phyloP scores from a whole-genome alignment of 2,797 vertebrate species.

The Danio jaintianensis region DNA sequence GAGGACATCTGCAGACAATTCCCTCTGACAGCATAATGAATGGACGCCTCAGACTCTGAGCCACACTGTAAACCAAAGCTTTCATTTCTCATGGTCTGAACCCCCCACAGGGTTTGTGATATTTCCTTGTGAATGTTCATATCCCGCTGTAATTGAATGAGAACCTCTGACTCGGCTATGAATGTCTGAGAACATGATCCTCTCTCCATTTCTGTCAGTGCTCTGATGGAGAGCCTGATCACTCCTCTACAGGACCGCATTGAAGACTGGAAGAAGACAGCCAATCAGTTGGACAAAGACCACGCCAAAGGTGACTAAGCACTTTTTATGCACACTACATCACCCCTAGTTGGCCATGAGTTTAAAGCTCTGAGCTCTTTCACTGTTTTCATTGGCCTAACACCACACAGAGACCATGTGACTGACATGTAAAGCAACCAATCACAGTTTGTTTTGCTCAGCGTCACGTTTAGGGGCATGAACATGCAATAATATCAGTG shows the following conservation, averaged over 20 bases:
- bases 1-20: slow-evolving; percentile 46
- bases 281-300: slow-evolving; percentile 96
- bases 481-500: too few species aligned
- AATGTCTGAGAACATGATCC: slow-evolving; percentile 4
- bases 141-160: neutral
- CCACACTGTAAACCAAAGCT: slow-evolving; percentile 36
- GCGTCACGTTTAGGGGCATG: too few species aligned
- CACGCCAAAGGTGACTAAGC: slow-evolving; percentile 89
- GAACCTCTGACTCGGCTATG: neutral
- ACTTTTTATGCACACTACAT: neutral
- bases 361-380: too few species aligned
- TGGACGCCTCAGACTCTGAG: slow-evolving; percentile 25
- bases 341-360: neutral
- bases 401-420: too few species aligned
- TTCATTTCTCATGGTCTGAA: slow-evolving; percentile 4
- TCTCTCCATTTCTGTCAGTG: slow-evolving; percentile 71
- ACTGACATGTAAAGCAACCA: too few species aligned
- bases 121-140: neutral
- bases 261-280: slow-evolving; percentile 98
- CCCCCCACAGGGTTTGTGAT: slow-evolving; percentile 22
- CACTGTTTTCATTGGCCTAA: too few species aligned
- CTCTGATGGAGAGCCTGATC: slow-evolving; percentile 96
- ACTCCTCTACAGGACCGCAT: slow-evolving; percentile 95
- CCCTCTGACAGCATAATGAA: slow-evolving; percentile 36
- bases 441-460: too few species aligned